Conservation (phyloP, 2,888 invertebrate genomes). For the Drosophila ustulata region DNA sequence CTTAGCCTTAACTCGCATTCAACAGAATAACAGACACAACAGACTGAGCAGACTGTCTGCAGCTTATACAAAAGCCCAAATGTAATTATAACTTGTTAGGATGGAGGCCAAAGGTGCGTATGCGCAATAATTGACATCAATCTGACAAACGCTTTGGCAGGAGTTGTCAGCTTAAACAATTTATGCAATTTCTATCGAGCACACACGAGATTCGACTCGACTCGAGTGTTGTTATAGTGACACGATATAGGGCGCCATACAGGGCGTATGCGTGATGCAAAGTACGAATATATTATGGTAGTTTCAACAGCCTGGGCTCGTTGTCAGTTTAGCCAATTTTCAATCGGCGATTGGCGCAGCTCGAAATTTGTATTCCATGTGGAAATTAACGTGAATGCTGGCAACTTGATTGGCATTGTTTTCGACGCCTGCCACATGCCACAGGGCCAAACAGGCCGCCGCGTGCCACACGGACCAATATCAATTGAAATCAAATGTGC, state of each 20-base stretch:
- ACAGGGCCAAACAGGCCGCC: conserved; percentile 6
- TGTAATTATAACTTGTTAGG: conserved; percentile 12
- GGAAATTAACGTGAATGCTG: conserved; percentile 70
- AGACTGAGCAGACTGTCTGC: not conserved
- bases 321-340: conserved; percentile 45
- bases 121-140: conserved; percentile 18
- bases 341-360: conserved; percentile 38
- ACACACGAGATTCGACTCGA: not conserved
- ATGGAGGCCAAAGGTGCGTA: conserved; percentile 9
- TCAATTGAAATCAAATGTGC: conserved; percentile 74
- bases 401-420: conserved; percentile 71
- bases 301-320: conserved; percentile 9
- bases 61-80: conserved; percentile 6
- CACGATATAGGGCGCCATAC: conserved; percentile 4
- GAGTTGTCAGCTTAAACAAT: conserved; percentile 21
- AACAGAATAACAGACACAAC: conserved; percentile 2
- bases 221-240: not conserved
- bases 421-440: conserved; percentile 40
- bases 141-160: conserved; percentile 16
- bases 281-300: conserved; percentile 9
- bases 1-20: conserved; percentile 16
- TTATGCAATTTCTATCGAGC: conserved; percentile 7
- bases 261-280: conserved; percentile 36
- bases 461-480: conserved; percentile 19
- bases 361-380: conserved; percentile 64